phyloP scores from a whole-genome alignment of 2,113 vertebrate genomes.

The Sitta europaea region DNA sequence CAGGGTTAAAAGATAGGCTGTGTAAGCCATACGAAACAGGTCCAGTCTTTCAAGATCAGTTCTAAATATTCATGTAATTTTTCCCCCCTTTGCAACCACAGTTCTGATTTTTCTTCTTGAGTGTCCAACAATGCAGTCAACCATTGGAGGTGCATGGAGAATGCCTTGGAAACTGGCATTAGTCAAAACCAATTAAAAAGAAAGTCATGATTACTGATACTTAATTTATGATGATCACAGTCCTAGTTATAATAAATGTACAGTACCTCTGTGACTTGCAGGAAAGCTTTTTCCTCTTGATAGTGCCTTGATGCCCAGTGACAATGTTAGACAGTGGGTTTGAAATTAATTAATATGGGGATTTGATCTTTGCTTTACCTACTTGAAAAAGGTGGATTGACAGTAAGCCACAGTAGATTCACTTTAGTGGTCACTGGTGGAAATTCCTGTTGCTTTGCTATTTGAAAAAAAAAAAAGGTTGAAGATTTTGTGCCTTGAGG shows the following conservation, averaged over 20 bases:
- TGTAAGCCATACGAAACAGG: conserved; percentile 46
- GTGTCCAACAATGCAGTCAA: background rate
- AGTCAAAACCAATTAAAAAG: background rate
- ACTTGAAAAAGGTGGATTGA: background rate
- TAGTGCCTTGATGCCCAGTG: background rate
- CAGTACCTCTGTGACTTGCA: background rate
- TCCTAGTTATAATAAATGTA: background rate
- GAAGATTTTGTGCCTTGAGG: background rate
- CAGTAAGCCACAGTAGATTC: background rate
- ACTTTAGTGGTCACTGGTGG: background rate
- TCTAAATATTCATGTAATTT: conserved; percentile 26
- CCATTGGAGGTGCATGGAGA: background rate
- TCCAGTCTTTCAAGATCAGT: conserved; percentile 2
- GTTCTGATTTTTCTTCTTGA: background rate
- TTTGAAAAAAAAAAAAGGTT: background rate
- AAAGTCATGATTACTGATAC: background rate
- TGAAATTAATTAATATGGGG: background rate
- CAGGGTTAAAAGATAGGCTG: conserved; percentile 68
- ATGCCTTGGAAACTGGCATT: background rate
- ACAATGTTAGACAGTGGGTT: background rate
- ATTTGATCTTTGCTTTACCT: background rate
- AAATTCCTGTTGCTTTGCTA: background rate
- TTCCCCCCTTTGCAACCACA: background rate
- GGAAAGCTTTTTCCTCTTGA: background rate
- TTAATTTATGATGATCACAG: background rate